These are phyloP conservation scores for Erythrocercus mccallii DNA, from an alignment of 2,113 vertebrate species.

Conservation along the genomic window DNA sequence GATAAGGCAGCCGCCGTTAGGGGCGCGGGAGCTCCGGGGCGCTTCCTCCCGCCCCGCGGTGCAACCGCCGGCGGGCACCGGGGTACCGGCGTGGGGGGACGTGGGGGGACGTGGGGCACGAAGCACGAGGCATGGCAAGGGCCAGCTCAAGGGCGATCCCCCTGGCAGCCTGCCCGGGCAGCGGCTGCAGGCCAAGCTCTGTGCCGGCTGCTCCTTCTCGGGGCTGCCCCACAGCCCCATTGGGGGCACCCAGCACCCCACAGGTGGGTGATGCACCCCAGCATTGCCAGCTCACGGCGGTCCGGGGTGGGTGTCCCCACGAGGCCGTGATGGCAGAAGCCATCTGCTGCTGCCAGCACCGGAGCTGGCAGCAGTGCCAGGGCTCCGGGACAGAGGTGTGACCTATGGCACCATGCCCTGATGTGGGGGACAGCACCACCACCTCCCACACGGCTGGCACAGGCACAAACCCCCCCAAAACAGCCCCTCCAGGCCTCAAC, in stretches of 20 bases:
- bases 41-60: not conserved
- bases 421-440: not conserved
- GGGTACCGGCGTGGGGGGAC: not conserved
- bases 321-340: fast-evolving
- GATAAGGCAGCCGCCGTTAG: conserved; percentile 5
- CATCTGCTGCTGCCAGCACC: not conserved
- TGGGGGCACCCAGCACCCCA: not conserved
- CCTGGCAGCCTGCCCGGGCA: not conserved
- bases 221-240: not conserved
- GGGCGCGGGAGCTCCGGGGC: not conserved
- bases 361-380: not conserved
- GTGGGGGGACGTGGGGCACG: not conserved
- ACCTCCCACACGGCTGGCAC: not conserved
- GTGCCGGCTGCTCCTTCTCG: not conserved
- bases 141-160: not conserved
- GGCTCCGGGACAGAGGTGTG: not conserved
- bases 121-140: not conserved
- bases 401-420: not conserved
- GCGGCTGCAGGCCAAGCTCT: not conserved
- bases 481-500: not conserved
- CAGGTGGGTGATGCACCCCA: not conserved
- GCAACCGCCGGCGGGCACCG: not conserved
- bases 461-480: not conserved
- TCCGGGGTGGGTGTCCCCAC: fast-evolving
- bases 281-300: fast-evolving